Conservation (phyloP, 1,140 invertebrate genomes). For the Drosophila fuyamai region DNA sequence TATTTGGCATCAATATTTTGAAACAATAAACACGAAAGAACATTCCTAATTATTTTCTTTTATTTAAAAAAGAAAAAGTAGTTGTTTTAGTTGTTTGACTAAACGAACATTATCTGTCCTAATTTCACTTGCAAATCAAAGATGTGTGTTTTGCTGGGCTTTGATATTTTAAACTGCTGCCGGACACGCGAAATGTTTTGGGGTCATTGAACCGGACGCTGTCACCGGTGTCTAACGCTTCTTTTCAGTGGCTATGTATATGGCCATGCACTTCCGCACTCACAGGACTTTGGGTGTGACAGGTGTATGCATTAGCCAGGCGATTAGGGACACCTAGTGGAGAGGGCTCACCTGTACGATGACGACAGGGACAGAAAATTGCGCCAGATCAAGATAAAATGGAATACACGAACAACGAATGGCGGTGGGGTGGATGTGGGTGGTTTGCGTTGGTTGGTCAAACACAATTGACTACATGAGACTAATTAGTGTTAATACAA, state of each 20-base stretch:
- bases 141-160: conserved; percentile 4
- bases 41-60: no score
- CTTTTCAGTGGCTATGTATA: background rate
- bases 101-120: background rate
- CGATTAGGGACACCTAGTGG: conserved; percentile 33
- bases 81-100: background rate
- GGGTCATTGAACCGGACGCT: conserved; percentile 57
- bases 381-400: conserved; percentile 58
- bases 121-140: conserved; percentile 17
- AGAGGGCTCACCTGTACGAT: conserved; percentile 20
- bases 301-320: conserved; percentile 50
- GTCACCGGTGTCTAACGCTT: conserved; percentile 13
- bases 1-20: no score
- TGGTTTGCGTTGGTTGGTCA: background rate
- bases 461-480: conserved; percentile 47
- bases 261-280: conserved; percentile 33
- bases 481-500: conserved; percentile 67
- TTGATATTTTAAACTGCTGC: conserved; percentile 41
- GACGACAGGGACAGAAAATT: conserved; percentile 24
- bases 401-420: conserved; percentile 12
- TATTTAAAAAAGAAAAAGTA: background rate
- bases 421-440: background rate
- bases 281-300: conserved; percentile 34
- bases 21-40: no score
- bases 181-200: conserved; percentile 52